Evolutionary conservation across 2,888 invertebrate species (phyloP), one percentile per base, ranked within the genome.

Genomic region (Aromia moschata): DNA sequence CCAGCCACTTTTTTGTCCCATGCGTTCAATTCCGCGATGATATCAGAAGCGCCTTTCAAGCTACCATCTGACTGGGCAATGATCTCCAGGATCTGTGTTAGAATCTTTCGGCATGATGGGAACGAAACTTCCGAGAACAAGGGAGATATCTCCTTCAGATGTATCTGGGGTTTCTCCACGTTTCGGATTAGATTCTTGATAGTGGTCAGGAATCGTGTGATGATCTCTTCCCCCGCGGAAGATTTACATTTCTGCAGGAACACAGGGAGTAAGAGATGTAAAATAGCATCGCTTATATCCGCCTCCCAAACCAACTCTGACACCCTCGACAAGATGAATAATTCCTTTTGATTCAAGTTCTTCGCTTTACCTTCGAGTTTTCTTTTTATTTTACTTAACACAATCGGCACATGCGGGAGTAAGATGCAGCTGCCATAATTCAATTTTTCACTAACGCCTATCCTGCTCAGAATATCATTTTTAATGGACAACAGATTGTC

Each of bases 1-100:
- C 96, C n/a, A 97, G 85, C 88, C 92, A 92, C 64, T 89, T n/a
- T 87, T 40, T 86, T 85, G 79, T 97, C 92, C 85, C 89, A 96
- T 0, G 96, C 89, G 80, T 98, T 98, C 70, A 97, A 84, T 77
- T 91, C 86, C 2, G 77, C 76, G 1, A 92, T 79, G 10, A 91
- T 73, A 10, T 83, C 77, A 0, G 86, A 83, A 52, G 85, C 83
- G 52, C 84, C 82, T 40, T 58, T 67, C 2, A 75, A 65, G 38
- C 70, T 60, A 10, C 80, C 80, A 57, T 81, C 81, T 0, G 81
- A 76, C 46, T 83, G 82, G 1, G 86, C 84, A 54, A 92, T 86
- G 3, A 85, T 84, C 14, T 81, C 77, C 9, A 93, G 79, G 12
- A 90, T 78, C 65, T 85, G 83, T 53, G 89, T 85, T 0, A 94